Evolutionary conservation across 1,140 invertebrate species (phyloP).

Genomic region (Rhopalosiphum maidis): DNA sequence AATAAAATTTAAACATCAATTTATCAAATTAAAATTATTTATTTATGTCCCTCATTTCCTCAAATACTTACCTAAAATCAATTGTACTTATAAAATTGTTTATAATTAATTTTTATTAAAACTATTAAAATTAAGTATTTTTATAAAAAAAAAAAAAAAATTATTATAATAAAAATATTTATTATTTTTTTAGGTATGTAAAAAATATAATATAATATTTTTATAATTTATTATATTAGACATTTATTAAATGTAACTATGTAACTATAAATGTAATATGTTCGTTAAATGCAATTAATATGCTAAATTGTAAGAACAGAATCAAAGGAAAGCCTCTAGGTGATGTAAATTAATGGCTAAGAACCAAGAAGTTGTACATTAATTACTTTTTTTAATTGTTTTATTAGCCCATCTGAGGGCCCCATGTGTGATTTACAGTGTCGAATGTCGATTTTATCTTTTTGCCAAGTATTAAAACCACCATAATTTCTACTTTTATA

Average conservation of each 20-base stretch:
- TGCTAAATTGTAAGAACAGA: not conserved
- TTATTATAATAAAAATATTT: not conserved
- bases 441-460: not conserved
- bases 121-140: not conserved
- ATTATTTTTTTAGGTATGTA: not conserved
- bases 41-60: not conserved
- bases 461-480: not conserved
- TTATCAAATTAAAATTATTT: constrained; percentile 9
- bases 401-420: not conserved
- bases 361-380: not conserved
- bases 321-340: not conserved
- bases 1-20: not conserved
- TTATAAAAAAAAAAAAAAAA: not conserved
- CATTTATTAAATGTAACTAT: not conserved
- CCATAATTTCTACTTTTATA: not conserved
- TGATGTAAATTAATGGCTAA: not conserved
- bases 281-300: not conserved
- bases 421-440: not conserved
- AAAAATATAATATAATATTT: no score
- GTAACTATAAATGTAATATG: no score
- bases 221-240: not conserved
- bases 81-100: no score
- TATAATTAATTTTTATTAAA: not conserved
- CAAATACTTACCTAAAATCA: not conserved
- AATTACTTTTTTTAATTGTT: not conserved